phyloP scores from a whole-genome alignment of 1,140 invertebrate genomes.

The Ostrea edulis region DNA sequence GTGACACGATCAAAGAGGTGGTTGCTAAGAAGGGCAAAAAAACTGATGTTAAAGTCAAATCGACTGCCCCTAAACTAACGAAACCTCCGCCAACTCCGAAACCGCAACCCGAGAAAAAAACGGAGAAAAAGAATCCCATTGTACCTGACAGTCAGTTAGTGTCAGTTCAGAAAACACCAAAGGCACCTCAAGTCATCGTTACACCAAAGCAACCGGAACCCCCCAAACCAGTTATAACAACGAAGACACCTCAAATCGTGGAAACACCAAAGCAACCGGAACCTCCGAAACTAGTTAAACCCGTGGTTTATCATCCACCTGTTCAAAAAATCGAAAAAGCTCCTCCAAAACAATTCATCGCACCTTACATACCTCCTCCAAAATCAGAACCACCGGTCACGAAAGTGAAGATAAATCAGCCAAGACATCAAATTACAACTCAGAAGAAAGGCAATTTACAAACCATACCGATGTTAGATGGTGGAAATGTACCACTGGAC shows the following conservation, averaged over 20 bases:
- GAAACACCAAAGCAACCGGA: not conserved
- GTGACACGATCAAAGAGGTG: not conserved
- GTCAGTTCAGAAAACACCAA: not conserved
- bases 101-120: not conserved
- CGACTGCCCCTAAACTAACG: not conserved
- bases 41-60: not conserved
- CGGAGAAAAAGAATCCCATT: not conserved
- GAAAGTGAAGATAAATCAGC: not conserved
- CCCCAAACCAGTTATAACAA: not conserved
- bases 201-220: not conserved
- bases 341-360: not conserved
- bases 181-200: not conserved
- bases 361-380: slow-evolving; percentile 15
- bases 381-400: not conserved
- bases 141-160: not conserved
- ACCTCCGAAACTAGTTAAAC: not conserved
- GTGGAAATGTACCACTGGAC: not conserved
- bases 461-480: not conserved
- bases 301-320: not conserved
- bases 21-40: not conserved
- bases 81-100: not conserved
- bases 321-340: not conserved
- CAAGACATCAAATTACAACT: not conserved
- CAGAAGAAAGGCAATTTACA: not conserved
- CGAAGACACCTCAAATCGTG: not conserved